Evolutionary conservation across 1,140 invertebrate species (phyloP).

Genomic region (Tetramorium parvispinum): DNA sequence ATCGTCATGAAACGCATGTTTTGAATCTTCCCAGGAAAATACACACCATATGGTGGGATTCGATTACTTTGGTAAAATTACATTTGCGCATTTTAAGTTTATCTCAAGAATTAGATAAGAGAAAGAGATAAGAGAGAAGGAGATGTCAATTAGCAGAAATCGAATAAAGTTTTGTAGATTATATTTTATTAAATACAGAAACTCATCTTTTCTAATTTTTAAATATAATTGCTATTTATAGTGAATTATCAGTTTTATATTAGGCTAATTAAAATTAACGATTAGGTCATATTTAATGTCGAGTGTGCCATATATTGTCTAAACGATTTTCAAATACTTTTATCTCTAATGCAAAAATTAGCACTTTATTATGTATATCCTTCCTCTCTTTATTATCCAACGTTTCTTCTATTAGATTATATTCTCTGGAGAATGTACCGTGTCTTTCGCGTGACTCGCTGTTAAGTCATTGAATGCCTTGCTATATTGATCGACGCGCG

Average conservation of each 20-base stretch:
- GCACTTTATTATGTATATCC: background rate
- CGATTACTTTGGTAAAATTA: constrained; percentile 25
- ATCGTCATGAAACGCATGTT: constrained; percentile 54
- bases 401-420: constrained; percentile 8
- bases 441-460: background rate
- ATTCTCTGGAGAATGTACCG: background rate
- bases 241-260: background rate
- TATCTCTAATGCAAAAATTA: background rate
- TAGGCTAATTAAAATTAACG: background rate
- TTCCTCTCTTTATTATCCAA: background rate
- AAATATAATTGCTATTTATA: background rate
- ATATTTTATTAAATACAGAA: background rate
- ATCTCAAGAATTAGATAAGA: background rate
- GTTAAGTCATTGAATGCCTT: constrained; percentile 39
- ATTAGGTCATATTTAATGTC: background rate
- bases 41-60: constrained; percentile 23
- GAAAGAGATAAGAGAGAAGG: too few relatives aligned
- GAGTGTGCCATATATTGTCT: background rate
- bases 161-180: background rate
- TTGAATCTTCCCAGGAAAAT: constrained; percentile 45
- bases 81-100: background rate
- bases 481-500: constrained; percentile 56
- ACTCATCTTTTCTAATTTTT: background rate
- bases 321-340: background rate
- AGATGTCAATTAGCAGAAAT: background rate